phyloP scores from a whole-genome alignment of 2,888 invertebrate genomes.

The Fissipunctia ypsillon region DNA sequence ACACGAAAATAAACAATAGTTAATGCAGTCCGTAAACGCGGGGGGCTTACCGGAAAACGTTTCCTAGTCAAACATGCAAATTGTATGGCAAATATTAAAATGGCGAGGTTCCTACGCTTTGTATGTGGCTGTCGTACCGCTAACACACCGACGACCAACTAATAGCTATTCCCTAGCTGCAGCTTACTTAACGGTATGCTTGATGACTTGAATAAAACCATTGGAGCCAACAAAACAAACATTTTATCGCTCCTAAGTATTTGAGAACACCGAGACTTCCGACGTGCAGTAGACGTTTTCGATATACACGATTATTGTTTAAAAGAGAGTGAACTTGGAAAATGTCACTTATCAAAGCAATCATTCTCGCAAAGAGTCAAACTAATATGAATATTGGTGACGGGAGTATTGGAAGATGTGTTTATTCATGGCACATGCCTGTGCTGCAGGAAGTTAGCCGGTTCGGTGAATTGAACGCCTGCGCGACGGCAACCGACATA shows the following conservation, averaged over 20 bases:
- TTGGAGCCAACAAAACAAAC: conserved; percentile 78
- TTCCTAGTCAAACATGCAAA: conserved; percentile 87
- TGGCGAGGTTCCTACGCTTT: conserved; percentile 78
- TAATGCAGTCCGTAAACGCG: conserved; percentile 77
- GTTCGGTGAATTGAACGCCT: conserved; percentile 82
- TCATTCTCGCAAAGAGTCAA: conserved; percentile 40
- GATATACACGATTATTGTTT: conserved; percentile 38
- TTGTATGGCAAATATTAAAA: conserved; percentile 87
- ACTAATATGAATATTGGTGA: conserved; percentile 60
- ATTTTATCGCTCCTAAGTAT: conserved; percentile 77
- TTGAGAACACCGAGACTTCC: conserved; percentile 72
- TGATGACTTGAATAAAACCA: conserved; percentile 84
- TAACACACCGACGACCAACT: conserved; percentile 70
- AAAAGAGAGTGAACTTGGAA: conserved; percentile 29
- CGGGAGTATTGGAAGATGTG: conserved; percentile 75
- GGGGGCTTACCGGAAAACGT: conserved; percentile 80
- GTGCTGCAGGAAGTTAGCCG: conserved; percentile 84
- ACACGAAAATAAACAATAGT: conserved; percentile 74
- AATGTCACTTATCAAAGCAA: conserved; percentile 40
- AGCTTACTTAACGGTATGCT: conserved; percentile 86
- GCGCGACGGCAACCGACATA: conserved; percentile 76
- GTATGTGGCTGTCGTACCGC: conserved; percentile 79
- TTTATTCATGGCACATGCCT: conserved; percentile 84
- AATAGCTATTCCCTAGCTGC: conserved; percentile 76
- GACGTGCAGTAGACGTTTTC: conserved; percentile 51